A percentile compares a stretch with the other conserved stretches of the same genome.
phyloP scores from a whole-genome alignment of 2,888 invertebrate genomes.

The Phrixothrix hirtus region DNA sequence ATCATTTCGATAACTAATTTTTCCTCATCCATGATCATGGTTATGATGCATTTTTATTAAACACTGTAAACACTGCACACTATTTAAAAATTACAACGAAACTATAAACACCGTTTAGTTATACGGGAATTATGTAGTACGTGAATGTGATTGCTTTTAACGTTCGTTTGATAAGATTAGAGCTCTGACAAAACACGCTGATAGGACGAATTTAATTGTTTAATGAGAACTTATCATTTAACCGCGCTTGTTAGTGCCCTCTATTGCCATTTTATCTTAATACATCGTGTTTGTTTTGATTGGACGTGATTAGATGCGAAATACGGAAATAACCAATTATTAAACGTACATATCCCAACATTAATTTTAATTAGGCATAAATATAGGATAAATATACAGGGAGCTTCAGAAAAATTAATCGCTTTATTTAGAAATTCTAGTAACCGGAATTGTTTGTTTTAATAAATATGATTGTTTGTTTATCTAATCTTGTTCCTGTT shows the following conservation, averaged over 20 bases:
- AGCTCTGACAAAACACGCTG: constrained; percentile 27
- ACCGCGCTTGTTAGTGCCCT: constrained; percentile 19
- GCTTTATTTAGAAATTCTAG: too few species aligned
- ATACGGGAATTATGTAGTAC: constrained; percentile 15
- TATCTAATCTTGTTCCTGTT: neutral
- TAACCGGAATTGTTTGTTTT: too few species aligned
- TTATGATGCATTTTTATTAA: constrained; percentile 9
- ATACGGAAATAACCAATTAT: constrained; percentile 3
- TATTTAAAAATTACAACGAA: constrained; percentile 4
- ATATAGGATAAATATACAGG: too few species aligned
- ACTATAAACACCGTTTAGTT: neutral
- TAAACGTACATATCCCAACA: too few species aligned
- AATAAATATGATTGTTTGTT: too few species aligned
- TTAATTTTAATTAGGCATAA: too few species aligned
- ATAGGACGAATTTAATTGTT: constrained; percentile 28
- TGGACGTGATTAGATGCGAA: constrained; percentile 3
- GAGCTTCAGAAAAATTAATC: too few species aligned
- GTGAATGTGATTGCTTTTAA: constrained; percentile 24
- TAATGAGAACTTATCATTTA: constrained; percentile 20
- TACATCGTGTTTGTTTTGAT: constrained; percentile 2
- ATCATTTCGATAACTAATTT: constrained; percentile 24
- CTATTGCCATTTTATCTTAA: constrained; percentile 5
- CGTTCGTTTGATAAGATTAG: constrained; percentile 28
- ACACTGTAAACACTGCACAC: neutral
- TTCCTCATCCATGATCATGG: constrained; percentile 25